Evolutionary conservation across 1,140 invertebrate species (phyloP), one percentile per base, ranked within the genome.

Genomic region (Nixonia krombeini): DNA sequence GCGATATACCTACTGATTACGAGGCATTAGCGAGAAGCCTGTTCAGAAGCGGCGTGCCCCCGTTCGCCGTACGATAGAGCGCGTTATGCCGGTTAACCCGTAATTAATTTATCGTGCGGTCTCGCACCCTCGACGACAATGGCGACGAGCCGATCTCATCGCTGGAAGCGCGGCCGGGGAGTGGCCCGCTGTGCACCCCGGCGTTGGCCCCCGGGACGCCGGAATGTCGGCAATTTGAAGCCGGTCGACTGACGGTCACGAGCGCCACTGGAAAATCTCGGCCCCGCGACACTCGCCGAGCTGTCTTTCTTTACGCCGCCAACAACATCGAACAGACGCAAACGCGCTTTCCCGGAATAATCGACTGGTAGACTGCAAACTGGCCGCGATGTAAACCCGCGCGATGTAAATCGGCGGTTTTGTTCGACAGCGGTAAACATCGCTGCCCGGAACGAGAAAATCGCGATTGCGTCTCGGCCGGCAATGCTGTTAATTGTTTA

Each of bases 101-200:
- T 76, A 76, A 76, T 76, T 76, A 76, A 76, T 76, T 74, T 76
- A 76, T 76, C 72, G 67, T 57, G 50, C 64, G 58, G 70, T 76
- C 64, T 74, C 62, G 45, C 70, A 70, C 58, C 62, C 59, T 57
- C 51, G 53, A 72, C 70, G 70, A 71, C 72, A 76, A 72, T 72
- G 71, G 66, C 64, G 71, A 50, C 58, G 50, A 66, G 50, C 61
- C 66, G 56, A 72, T 61, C 64, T 64, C 53, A 40, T 57, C 51
- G 56, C 53, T 17, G 23, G 61, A 49, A 37, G 57, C 21, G 37
- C 28, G 38, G n/a, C n/a, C 50, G 46, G 49, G 33, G 66, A 63
- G 59, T 63, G 55, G 59, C 53, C 50, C 44, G 53, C 58, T 46
- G 26, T 38, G 25, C 57, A 33, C 26, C 46, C 51, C 45, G 23